A percentile compares a stretch with the other conserved stretches of the same genome.
phyloP scores from a whole-genome alignment of 1,140 invertebrate species.

The Caenorhabditis elegans region DNA sequence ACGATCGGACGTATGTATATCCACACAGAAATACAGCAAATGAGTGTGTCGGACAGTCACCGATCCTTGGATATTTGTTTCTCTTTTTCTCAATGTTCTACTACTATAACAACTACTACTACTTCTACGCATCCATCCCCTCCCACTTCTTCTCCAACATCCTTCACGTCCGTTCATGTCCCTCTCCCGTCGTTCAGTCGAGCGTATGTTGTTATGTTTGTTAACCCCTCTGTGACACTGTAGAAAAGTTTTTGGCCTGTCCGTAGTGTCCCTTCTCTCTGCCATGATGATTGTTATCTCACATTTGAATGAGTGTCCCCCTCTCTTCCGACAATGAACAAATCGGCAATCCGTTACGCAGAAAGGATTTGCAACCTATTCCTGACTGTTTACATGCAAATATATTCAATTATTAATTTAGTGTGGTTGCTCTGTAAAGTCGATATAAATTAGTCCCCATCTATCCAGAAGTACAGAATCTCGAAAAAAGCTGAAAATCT shows the following conservation, averaged over 20 bases:
- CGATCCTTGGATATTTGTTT: not conserved
- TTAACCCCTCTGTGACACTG: constrained; percentile 20
- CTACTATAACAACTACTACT: no score
- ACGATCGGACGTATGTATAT: no score
- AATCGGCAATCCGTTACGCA: not conserved
- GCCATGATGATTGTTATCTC: constrained; percentile 21
- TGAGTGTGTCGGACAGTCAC: constrained; percentile 19
- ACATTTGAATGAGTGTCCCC: no score
- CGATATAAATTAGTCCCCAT: no score
- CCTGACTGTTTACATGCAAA: no score
- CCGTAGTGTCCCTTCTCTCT: not conserved
- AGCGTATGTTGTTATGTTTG: constrained; percentile 23
- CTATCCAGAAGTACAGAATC: no score
- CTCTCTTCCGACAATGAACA: constrained; percentile 19
- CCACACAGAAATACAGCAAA: constrained; percentile 6
- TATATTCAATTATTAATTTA: no score
- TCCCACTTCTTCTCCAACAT: not conserved
- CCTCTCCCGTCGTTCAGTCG: constrained; percentile 21
- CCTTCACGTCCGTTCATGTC: constrained; percentile 19
- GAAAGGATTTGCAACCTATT: not conserved
- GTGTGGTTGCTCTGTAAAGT: no score
- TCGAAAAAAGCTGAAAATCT: no score
- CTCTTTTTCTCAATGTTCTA: no score
- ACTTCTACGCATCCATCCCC: not conserved
- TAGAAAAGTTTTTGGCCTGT: constrained; percentile 9